Percentiles rank a stretch among this genome's conserved stretches.
phyloP scores from a whole-genome alignment of 1,140 invertebrate species.

The Leptinotarsa lineolata region DNA sequence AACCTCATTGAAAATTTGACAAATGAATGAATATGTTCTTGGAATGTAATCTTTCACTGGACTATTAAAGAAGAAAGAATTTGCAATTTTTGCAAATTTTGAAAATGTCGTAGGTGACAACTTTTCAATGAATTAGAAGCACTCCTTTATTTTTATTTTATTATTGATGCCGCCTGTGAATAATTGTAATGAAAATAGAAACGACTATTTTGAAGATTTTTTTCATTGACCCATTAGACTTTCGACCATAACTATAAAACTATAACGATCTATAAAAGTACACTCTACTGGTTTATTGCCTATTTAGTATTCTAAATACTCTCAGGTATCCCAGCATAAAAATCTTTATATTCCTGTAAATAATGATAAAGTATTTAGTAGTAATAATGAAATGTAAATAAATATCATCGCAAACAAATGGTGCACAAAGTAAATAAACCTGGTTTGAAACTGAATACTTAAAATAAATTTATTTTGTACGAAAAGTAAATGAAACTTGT shows the following conservation, averaged over 20 bases:
- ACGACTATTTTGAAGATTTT: not conserved
- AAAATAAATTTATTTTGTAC: slow-evolving; percentile 11
- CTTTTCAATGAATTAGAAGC: too few species aligned
- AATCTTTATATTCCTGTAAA: slow-evolving; percentile 11
- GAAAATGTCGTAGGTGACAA: too few species aligned
- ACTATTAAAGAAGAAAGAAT: too few species aligned
- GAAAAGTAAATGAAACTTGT: slow-evolving; percentile 6
- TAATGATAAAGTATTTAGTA: slow-evolving; percentile 14
- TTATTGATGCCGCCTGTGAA: too few species aligned
- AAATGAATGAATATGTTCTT: too few species aligned
- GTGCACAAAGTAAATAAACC: slow-evolving; percentile 1
- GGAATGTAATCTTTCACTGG: too few species aligned
- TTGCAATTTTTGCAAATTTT: too few species aligned
- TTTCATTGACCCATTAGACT: not conserved
- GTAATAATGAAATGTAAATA: slow-evolving; percentile 12
- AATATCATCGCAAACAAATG: slow-evolving; percentile 8
- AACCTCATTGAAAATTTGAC: too few species aligned
- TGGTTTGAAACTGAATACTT: slow-evolving; percentile 9
- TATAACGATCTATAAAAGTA: not conserved
- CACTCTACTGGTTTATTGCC: not conserved
- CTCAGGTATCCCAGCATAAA: not conserved
- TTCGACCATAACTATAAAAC: not conserved
- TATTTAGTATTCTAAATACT: slow-evolving; percentile 4
- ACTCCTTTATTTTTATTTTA: too few species aligned
- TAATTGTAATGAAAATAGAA: too few species aligned